Base-by-base conservation (phyloP, 2,113 vertebrate genomes). In the Periophthalmus modestus region DNA sequence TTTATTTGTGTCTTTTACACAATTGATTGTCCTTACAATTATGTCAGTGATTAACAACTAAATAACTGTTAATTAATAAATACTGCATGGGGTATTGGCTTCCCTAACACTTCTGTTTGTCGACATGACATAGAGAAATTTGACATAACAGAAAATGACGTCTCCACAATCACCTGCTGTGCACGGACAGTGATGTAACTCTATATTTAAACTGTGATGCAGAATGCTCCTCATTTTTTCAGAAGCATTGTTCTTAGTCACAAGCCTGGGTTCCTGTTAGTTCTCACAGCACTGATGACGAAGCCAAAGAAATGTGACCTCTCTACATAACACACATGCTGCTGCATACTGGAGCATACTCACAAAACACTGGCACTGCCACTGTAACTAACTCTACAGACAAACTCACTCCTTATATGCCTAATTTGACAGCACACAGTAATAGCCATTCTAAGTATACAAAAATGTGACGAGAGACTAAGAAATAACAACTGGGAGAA, bases 401-500 rank as follows among this genome's bases (percentile, higher is more conserved):
- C 65, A 75, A 83, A 58, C 28, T 21, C 28, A 69, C 54, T 34
- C 47, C 9, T 43, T 73, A 54, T 16, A 69, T 58, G 23, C 43
- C 5, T 23, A 12, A 13, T 57, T 28, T 34, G 52, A 77, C 67
- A 54, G 9, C 61, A 54, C 70, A 46, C 10, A 67, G 10, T 73
- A 78, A 79, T 18, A 39, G 72, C 34, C 43, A 57, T 68, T 68
- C 55, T 11, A 58, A 65, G 14, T 58, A 36, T n/a, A 43, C 7
- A 73, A 23, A 61, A 73, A 79, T 81, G 47, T 73, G 46, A 70
- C 39, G 39, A n/a, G 78, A 74, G 71, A 66, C 33, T 4, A 52
- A 82, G 59, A 75, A 75, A 73, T 63, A 84, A 85, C 73, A 87
- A 82, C 74, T 52, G 47, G 69, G 73, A 83, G 59, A 77, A 58